Percentiles rank a stretch among this genome's conserved stretches.
phyloP scores from a whole-genome alignment of 1,140 invertebrate species.

The Amyelois transitella region DNA sequence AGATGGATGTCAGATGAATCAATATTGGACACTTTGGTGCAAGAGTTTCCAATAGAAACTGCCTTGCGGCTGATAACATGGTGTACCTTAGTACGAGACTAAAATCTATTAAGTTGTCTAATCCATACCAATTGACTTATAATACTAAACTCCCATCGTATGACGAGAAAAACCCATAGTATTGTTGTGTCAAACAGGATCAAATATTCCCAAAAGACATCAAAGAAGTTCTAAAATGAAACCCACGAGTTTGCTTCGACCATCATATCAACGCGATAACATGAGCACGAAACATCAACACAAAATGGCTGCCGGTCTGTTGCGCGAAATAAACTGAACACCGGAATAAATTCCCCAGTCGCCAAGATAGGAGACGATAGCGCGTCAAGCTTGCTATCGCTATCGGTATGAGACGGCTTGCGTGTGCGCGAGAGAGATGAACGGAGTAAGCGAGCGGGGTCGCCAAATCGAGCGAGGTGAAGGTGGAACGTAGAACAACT shows the following conservation, averaged over 20 bases:
- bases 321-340: constrained; percentile 20
- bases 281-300: constrained; percentile 9
- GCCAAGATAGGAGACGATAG: constrained; percentile 27
- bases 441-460: constrained; percentile 10
- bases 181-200: no score
- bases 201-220: neutral
- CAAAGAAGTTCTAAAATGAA: neutral
- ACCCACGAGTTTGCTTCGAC: no score
- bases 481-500: constrained; percentile 31
- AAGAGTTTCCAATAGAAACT: no score
- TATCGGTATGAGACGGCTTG: neutral
- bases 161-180: no score
- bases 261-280: neutral
- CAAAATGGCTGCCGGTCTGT: constrained; percentile 31
- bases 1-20: no score
- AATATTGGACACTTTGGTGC: no score
- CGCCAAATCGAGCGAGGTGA: constrained; percentile 38
- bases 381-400: constrained; percentile 17
- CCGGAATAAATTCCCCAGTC: constrained; percentile 52
- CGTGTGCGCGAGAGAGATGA: constrained; percentile 23
- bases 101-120: no score
- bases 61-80: no score
- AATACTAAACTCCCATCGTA: no score
- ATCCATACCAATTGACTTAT: no score
- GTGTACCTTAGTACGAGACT: no score